Conservation (phyloP, 2,113 vertebrate species). For the Anarhynchus alexandrinus region DNA sequence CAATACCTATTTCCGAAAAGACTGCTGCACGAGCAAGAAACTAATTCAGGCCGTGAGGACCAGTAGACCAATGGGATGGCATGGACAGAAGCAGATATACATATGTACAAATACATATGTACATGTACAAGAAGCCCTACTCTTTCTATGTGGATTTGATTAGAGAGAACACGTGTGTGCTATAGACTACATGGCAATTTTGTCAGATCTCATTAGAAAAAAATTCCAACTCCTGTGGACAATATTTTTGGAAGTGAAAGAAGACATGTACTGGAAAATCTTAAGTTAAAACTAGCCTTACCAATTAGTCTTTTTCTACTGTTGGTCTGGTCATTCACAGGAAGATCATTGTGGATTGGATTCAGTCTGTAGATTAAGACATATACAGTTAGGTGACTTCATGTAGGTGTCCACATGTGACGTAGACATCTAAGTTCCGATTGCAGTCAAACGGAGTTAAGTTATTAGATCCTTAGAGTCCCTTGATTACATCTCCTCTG, state of each 20-base stretch:
- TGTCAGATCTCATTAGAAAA: neutral
- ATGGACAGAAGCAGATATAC: neutral
- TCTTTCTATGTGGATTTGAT: neutral
- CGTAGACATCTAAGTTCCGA: neutral
- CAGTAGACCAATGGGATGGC: neutral
- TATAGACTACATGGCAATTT: neutral
- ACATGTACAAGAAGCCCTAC: neutral
- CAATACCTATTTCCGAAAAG: neutral
- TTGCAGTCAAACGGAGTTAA: neutral
- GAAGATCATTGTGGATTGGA: accelerated
- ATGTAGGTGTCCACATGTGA: neutral
- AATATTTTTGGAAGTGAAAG: neutral
- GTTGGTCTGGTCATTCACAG: neutral
- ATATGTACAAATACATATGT: neutral
- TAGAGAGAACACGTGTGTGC: neutral
- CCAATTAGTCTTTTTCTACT: neutral
- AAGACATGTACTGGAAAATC: neutral
- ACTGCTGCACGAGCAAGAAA: neutral
- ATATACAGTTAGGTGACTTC: neutral
- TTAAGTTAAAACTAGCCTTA: neutral
- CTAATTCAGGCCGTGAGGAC: neutral
- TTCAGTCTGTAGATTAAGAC: neutral
- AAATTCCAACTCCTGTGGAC: neutral
- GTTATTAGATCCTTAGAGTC: neutral
- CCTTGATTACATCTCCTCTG: neutral